A percentile compares a stretch with the other conserved stretches of the same genome.
Conservation (phyloP, 2,888 invertebrate genomes). For the Callyntrura guangdongensis region DNA sequence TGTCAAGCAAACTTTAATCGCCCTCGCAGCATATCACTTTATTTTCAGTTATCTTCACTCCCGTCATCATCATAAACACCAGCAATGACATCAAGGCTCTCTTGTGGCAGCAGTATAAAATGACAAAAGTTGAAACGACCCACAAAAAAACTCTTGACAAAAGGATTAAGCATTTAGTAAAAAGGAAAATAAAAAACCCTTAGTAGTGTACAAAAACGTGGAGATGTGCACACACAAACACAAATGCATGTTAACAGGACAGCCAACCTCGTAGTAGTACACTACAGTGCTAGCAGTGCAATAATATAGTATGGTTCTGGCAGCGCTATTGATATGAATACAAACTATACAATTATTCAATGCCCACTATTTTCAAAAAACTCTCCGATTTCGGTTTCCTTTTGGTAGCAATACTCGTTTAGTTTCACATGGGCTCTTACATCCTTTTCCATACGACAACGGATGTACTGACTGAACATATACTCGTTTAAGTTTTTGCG, state of each 20-base stretch:
- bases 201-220: neutral
- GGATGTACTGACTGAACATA: too few species aligned
- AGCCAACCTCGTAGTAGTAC: neutral
- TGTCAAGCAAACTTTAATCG: slow-evolving; percentile 62
- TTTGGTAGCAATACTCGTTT: neutral
- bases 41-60: slow-evolving; percentile 61
- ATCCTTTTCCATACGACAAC: too few species aligned
- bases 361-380: neutral
- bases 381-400: too few species aligned
- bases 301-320: neutral
- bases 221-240: neutral
- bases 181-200: neutral
- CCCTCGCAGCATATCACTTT: slow-evolving; percentile 46
- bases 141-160: slow-evolving; percentile 56
- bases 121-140: slow-evolving; percentile 64
- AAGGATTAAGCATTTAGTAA: slow-evolving; percentile 34
- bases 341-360: neutral
- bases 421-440: too few species aligned
- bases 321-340: neutral
- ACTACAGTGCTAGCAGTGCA: neutral
- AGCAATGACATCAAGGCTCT: slow-evolving; percentile 63
- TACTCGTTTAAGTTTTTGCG: too few species aligned
- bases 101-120: slow-evolving; percentile 56
- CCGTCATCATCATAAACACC: slow-evolving; percentile 58
- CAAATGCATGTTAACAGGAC: neutral